Evolutionary conservation across 2,888 invertebrate genomes (phyloP), one percentile per base, ranked within the genome.

Genomic region (Acronicta aceris): DNA sequence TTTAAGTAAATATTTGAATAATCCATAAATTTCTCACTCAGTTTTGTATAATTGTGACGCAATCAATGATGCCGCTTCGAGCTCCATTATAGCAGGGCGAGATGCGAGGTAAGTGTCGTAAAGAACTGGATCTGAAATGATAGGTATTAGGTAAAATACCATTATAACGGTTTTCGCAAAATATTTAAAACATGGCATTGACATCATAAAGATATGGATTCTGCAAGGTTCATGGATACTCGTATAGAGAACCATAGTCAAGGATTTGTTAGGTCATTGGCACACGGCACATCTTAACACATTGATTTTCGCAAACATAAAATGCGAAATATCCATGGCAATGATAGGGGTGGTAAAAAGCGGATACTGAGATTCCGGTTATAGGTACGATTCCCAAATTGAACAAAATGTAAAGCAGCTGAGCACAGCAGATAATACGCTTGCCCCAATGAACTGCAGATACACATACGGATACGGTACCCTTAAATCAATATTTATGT

Each of bases 21-120:
- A n/a, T 8, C 12, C 46, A 53, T n/a, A 5, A 17, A 49, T 50
- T 17, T 51, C 83, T 77, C 89, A 95, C 95, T 94, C 93, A 53
- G 94, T 94, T 78, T 91, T 88, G 70, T 88, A 76, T 60, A 96
- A 91, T 51, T 95, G 84, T 38, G 93, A 87, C n/a, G 95, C 89
- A 40, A 96, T 92, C 57, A 95, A 79, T 63, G 94, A 86, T n/a
- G 96, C 95, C 0, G 96, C 97, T 49, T 94, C 88, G 0, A 95
- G 68, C 89, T 97, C 97, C 96, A 96, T 96, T 59, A 90, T 83
- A n/a, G 94, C 86, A 0, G 96, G 96, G 25, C 96, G 92, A 0
- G 96, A 94, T 30, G 88, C 85, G 13, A 96, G 87, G 81, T 95
- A 97, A 0, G 95, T 96, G 27, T 90, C 84, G 79, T 96, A 97